phyloP scores from a whole-genome alignment of 2,113 vertebrate species.

The Recurvirostra avosetta region DNA sequence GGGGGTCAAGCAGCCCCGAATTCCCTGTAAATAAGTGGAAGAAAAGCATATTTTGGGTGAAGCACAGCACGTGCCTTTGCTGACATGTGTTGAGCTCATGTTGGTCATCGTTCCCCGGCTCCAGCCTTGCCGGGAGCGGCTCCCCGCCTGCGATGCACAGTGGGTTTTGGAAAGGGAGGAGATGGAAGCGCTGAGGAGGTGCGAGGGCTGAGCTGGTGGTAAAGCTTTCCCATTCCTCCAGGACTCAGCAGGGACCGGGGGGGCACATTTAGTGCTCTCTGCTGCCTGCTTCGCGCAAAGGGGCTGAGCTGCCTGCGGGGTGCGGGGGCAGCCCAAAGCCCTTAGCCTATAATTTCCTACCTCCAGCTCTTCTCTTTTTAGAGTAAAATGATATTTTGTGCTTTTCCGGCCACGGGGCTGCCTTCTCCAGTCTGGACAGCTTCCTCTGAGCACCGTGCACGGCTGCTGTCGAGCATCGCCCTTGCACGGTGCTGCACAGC shows the following conservation, averaged over 20 bases:
- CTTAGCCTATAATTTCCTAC: constrained; percentile 42
- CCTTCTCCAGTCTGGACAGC: neutral
- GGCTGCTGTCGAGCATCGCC: neutral
- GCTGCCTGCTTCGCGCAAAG: neutral
- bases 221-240: neutral
- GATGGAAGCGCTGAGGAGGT: neutral
- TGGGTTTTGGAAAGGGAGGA: fast-evolving
- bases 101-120: fast-evolving
- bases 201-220: neutral
- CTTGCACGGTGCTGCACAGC: neutral
- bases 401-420: neutral
- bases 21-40: neutral
- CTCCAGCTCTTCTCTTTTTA: constrained; percentile 45
- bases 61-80: neutral
- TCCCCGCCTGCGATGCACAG: neutral
- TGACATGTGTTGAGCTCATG: fast-evolving
- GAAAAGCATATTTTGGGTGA: neutral
- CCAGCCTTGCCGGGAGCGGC: neutral
- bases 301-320: neutral
- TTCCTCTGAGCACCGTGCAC: neutral
- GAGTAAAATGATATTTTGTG: constrained; percentile 19
- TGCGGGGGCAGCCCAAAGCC: neutral
- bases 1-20: neutral
- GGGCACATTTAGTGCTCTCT: neutral
- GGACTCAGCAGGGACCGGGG: neutral